Percentiles rank a stretch among this genome's conserved stretches.
Conservation (phyloP, 2,113 vertebrate species). For the Balaeniceps rex region DNA sequence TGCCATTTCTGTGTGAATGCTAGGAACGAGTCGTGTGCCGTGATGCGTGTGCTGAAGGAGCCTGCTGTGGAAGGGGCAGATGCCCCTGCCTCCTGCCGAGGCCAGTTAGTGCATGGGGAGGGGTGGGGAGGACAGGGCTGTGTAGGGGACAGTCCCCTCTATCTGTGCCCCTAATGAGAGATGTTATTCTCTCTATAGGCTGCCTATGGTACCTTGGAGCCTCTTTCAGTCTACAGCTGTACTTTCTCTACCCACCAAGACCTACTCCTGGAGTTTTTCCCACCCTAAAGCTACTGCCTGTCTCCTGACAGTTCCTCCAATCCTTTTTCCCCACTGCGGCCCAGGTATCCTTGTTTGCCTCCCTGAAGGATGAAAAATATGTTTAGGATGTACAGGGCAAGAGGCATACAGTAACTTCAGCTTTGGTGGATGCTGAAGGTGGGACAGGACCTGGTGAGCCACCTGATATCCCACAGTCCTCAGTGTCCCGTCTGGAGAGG, state of each 20-base stretch:
- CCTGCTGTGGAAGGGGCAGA: not conserved
- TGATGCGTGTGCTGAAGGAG: not conserved
- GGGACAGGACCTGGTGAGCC: not conserved
- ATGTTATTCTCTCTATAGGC: not conserved
- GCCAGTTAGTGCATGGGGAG: not conserved
- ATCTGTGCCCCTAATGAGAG: not conserved
- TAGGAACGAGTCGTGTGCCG: not conserved
- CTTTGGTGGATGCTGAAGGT: not conserved
- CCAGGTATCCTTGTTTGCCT: not conserved
- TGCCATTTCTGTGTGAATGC: not conserved
- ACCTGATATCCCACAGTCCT: accelerated
- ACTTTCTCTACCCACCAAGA: not conserved
- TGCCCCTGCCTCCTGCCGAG: not conserved
- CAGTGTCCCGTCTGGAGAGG: not conserved
- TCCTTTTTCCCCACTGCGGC: not conserved
- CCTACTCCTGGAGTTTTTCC: not conserved
- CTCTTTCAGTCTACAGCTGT: not conserved
- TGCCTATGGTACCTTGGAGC: not conserved
- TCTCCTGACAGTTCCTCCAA: not conserved
- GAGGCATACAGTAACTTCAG: not conserved
- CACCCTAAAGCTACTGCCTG: not conserved
- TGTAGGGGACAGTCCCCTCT: not conserved
- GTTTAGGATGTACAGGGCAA: not conserved
- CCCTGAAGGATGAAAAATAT: not conserved
- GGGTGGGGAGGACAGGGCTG: not conserved